Base-by-base conservation (phyloP, 2,888 invertebrate species). In the Agrotis clavis region DNA sequence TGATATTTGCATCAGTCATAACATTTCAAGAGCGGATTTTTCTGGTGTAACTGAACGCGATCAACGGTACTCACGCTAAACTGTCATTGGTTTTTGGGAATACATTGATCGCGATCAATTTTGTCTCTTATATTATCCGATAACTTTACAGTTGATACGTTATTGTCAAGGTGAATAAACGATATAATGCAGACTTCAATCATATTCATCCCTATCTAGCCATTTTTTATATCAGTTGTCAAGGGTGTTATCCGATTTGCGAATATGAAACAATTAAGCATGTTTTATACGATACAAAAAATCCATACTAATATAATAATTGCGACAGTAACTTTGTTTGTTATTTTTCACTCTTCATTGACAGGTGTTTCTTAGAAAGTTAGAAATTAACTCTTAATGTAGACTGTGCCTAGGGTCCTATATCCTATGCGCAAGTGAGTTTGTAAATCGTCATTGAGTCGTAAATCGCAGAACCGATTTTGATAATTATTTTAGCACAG, bases 131-230 rank as follows among this genome's bases (percentile, higher is more conserved):
- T 66, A 30, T 30, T 30, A 19, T 47, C 11, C 19, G 50, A 19
- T 50, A 41, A 59, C 18, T 72, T 41, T 30, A 25, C 41, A 72
- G 56, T 41, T 50, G 14, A 25, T 4, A 51, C 21, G 30, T 47
- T 14, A 19, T 41, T 21, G 16, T 35, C 16, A 57, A 45, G 13
- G n/a, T 69, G 30, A 19, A 21, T 21, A 51, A 30, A 30, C n/a
- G 13, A 45, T 45, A 16, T 25, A 13, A 16, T 16, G 2, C n/a
- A 41, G 48, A 41, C 19, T 72, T 51, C 14, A 69, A 16, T 48
- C 14, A 21, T n/a, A 19, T 21, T 51, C 51, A 16, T n/a, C 13
- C 2, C 35, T 35, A 63, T 53, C 45, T 13, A 16, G n/a, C n/a
- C 6, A 4, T 25, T 6, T 54, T 73, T 16, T 14, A 11, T 56